Evolutionary conservation across 2,797 vertebrate species (phyloP).

Genomic region (Leptodactylus fallax): DNA sequence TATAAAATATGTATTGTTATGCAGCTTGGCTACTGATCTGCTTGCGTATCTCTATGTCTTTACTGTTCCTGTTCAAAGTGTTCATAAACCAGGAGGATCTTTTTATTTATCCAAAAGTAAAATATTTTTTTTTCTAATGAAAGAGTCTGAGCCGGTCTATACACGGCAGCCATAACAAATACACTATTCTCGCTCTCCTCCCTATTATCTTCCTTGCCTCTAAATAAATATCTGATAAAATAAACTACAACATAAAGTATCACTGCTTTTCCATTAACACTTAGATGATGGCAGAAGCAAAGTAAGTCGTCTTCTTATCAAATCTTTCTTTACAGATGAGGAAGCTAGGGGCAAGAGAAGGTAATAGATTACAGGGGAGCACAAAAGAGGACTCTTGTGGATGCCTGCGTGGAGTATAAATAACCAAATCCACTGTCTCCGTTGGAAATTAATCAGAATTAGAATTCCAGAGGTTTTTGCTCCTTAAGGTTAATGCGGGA

Average conservation of each 20-base stretch:
- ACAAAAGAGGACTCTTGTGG: not conserved
- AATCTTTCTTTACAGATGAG: slow-evolving; percentile 14
- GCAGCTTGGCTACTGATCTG: not conserved
- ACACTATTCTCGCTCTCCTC: not conserved
- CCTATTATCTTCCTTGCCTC: slow-evolving; percentile 6
- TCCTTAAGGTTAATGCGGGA: not conserved
- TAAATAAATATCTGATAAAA: slow-evolving; percentile 32
- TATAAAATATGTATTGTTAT: not conserved
- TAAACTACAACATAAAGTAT: slow-evolving; percentile 28
- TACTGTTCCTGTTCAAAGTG: not conserved
- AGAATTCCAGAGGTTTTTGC: not conserved
- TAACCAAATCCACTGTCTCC: not conserved
- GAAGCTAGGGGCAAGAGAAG: not conserved
- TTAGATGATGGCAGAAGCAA: slow-evolving; percentile 6
- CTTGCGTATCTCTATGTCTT: not conserved
- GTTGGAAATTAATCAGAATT: not conserved
- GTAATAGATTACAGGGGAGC: slow-evolving; percentile 13
- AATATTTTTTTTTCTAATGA: not conserved
- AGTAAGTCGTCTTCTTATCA: slow-evolving; percentile 7
- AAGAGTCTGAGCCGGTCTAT: not conserved
- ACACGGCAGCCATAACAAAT: not conserved
- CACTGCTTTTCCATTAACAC: slow-evolving; percentile 18
- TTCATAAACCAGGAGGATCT: not conserved
- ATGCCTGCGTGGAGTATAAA: slow-evolving; percentile 1
- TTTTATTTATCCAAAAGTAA: not conserved